Evolutionary conservation across 2,888 invertebrate species (phyloP).

Genomic region (Sminthurinus aureus): DNA sequence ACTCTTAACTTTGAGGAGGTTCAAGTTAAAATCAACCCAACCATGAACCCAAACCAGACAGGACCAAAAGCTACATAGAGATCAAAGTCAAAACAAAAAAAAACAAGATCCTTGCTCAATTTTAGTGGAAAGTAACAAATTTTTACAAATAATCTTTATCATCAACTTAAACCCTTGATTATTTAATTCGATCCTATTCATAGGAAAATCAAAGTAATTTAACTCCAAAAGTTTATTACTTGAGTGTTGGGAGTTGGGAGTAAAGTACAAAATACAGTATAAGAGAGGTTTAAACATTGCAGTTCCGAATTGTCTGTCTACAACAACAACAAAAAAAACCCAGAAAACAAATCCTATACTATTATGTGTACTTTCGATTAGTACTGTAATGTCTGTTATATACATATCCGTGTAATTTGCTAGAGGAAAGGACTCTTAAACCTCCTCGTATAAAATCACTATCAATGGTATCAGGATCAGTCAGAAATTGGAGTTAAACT

Average conservation of each 20-base stretch:
- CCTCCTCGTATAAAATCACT: not conserved
- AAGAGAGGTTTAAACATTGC: not conserved
- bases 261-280: not conserved
- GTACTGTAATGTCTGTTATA: too few species aligned
- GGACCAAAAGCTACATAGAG: not conserved
- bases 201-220: slow-evolving; percentile 15
- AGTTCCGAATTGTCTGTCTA: not conserved
- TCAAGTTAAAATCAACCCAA: not conserved
- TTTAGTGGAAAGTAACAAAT: not conserved
- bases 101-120: not conserved
- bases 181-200: slow-evolving; percentile 24
- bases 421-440: slow-evolving; percentile 13
- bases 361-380: too few species aligned
- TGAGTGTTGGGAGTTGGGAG: not conserved
- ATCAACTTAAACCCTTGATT: slow-evolving; percentile 22
- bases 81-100: not conserved
- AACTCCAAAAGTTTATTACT: slow-evolving; percentile 17
- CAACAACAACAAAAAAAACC: not conserved
- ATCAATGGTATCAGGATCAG: not conserved
- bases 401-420: not conserved
- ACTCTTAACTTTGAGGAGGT: not conserved
- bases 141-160: slow-evolving; percentile 20
- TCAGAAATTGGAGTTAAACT: not conserved
- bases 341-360: not conserved
- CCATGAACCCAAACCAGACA: too few species aligned